Percentiles rank a stretch among this genome's conserved stretches.
These are phyloP conservation scores for Pygoscelis adeliae DNA, from an alignment of 2,113 vertebrate species.

Conservation along the genomic window DNA sequence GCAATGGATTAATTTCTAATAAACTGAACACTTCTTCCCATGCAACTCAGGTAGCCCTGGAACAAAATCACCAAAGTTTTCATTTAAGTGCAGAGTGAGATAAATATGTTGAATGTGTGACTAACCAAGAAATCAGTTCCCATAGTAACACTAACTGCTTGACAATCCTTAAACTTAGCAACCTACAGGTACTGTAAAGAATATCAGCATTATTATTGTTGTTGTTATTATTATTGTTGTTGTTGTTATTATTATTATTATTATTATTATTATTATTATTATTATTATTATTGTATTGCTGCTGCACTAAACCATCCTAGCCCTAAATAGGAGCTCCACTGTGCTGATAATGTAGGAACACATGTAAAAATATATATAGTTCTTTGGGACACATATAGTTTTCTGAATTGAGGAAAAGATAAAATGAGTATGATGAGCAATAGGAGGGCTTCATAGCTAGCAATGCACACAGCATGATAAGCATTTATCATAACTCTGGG, in stretches of 20 bases:
- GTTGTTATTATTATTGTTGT: background rate
- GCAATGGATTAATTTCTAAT: background rate
- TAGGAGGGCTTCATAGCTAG: background rate
- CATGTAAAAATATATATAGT: background rate
- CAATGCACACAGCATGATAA: accelerated
- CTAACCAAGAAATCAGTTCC: background rate
- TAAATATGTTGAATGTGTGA: background rate
- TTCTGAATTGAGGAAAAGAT: background rate
- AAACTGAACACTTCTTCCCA: background rate
- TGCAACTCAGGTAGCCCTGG: background rate
- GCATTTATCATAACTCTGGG: background rate
- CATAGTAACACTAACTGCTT: background rate
- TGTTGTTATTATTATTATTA: background rate
- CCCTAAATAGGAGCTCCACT: background rate
- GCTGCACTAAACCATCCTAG: background rate
- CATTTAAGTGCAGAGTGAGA: background rate
- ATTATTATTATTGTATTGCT: background rate
- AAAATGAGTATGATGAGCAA: background rate
- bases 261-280: background rate
- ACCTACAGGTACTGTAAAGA: background rate
- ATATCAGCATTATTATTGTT: background rate
- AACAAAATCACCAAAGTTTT: background rate
- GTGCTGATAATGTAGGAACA: background rate
- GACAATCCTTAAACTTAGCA: background rate
- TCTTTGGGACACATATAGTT: background rate